phyloP scores from a whole-genome alignment of 2,888 invertebrate species.

The Apotomis capreana region DNA sequence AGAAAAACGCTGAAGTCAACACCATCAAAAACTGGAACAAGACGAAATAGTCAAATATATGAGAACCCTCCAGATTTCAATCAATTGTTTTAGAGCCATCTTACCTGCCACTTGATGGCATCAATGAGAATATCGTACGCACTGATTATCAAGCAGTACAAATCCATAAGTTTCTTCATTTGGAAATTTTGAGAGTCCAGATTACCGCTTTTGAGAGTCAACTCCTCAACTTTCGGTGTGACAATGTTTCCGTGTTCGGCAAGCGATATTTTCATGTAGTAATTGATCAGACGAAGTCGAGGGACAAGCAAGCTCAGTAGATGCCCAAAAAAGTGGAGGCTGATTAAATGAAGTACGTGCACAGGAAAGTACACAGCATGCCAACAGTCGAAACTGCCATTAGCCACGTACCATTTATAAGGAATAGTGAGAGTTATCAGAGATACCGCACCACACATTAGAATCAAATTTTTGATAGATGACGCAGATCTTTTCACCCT shows the following conservation, averaged over 20 bases:
- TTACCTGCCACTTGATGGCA: slow-evolving; percentile 71
- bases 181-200: slow-evolving; percentile 47
- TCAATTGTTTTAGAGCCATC: neutral
- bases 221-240: slow-evolving; percentile 49
- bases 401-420: slow-evolving; percentile 29
- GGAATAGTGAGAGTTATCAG: slow-evolving; percentile 42
- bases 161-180: slow-evolving; percentile 63
- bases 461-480: slow-evolving; percentile 53
- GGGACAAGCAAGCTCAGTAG: slow-evolving; percentile 59
- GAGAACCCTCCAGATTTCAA: neutral
- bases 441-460: slow-evolving; percentile 47
- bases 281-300: slow-evolving; percentile 60
- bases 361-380: slow-evolving; percentile 45
- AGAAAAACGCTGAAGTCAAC: slow-evolving; percentile 57
- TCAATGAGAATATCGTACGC: slow-evolving; percentile 62
- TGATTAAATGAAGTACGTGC: slow-evolving; percentile 52
- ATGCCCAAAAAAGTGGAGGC: slow-evolving; percentile 62
- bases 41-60: neutral
- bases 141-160: slow-evolving; percentile 61
- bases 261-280: slow-evolving; percentile 58
- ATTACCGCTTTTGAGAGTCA: slow-evolving; percentile 49
- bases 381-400: slow-evolving; percentile 23
- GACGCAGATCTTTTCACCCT: slow-evolving; percentile 53
- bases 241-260: slow-evolving; percentile 47
- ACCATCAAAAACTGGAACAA: slow-evolving; percentile 61